Conservation (phyloP, 2,797 vertebrate species). For the Parauchenoglanis ngamensis region DNA sequence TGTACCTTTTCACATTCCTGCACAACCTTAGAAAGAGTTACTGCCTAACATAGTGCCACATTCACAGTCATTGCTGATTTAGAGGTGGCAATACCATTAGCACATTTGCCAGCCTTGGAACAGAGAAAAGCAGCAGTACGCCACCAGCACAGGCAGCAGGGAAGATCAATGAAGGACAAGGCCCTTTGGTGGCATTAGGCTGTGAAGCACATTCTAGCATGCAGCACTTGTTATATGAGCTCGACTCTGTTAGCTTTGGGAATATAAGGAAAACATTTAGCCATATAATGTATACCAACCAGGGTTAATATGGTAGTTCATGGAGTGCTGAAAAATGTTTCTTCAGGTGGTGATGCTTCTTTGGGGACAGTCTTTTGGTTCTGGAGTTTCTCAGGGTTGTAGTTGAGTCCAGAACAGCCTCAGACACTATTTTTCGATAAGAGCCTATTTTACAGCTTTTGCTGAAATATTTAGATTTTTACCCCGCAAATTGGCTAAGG, state of each 20-base stretch:
- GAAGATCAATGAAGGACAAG: constrained; percentile 57
- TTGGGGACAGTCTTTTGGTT: constrained; percentile 26
- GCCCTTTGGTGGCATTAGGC: constrained; percentile 54
- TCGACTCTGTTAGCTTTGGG: constrained; percentile 41
- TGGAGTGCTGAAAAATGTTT: constrained; percentile 32
- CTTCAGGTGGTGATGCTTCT: constrained; percentile 28
- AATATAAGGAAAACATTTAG: constrained; percentile 50
- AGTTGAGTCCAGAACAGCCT: constrained; percentile 9
- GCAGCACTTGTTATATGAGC: constrained; percentile 52
- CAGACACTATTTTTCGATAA: not conserved
- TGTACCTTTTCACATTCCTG: constrained; percentile 32
- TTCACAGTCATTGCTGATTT: constrained; percentile 59
- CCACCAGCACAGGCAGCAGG: constrained; percentile 49
- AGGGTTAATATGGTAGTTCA: constrained; percentile 25
- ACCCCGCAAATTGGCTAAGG: not conserved
- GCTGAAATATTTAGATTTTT: constrained; percentile 17
- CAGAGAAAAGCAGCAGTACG: constrained; percentile 53
- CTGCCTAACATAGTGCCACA: constrained; percentile 54
- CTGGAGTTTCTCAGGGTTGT: constrained; percentile 32
- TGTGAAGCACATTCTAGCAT: constrained; percentile 51
- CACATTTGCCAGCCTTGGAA: constrained; percentile 57
- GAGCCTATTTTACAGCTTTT: constrained; percentile 1
- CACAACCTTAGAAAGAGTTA: constrained; percentile 48
- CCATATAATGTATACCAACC: constrained; percentile 42
- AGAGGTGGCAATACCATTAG: constrained; percentile 60